These are phyloP conservation scores for Cassiopea xamachana DNA, from an alignment of 30 jellyfish, hydroid and myxozoan genomes.

Conservation along the genomic window DNA sequence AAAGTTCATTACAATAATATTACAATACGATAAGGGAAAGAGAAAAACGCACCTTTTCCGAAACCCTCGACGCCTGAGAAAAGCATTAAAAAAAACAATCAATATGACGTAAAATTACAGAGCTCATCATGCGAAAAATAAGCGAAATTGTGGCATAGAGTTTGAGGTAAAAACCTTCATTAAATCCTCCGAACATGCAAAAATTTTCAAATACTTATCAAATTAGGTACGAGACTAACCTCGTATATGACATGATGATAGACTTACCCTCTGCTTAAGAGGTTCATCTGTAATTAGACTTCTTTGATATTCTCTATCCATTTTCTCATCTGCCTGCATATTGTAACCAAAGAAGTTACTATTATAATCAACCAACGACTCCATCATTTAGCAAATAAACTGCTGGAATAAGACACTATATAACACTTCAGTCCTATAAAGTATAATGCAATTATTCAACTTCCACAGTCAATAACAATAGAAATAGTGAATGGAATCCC, in stretches of 20 bases:
- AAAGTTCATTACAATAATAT: not conserved
- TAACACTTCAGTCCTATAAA: too few relatives aligned
- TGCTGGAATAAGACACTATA: too few relatives aligned
- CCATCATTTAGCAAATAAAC: slow-evolving; percentile 8
- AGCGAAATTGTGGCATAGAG: not conserved
- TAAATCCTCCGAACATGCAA: not conserved
- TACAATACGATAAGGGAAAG: not conserved
- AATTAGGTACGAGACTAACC: not conserved
- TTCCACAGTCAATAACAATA: too few relatives aligned
- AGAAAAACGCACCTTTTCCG: slow-evolving; percentile 34
- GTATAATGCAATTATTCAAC: too few relatives aligned
- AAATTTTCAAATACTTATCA: not conserved
- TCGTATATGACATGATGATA: not conserved
- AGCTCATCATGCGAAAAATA: not conserved
- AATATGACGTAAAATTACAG: slow-evolving; percentile 3
- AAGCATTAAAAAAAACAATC: not conserved
- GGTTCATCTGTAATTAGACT: slow-evolving; percentile 77
- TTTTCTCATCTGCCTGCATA: slow-evolving; percentile 92
- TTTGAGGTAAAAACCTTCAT: not conserved
- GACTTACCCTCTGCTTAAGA: slow-evolving; percentile 76
- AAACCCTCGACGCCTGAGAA: slow-evolving; percentile 53
- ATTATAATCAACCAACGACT: slow-evolving; percentile 44
- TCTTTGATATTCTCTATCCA: slow-evolving; percentile 89
- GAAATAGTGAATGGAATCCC: too few relatives aligned
- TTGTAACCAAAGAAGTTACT: slow-evolving; percentile 29